These are phyloP conservation scores for Didymodactylos carnosus DNA, from an alignment of 2,888 invertebrate species.

Conservation along the genomic window DNA sequence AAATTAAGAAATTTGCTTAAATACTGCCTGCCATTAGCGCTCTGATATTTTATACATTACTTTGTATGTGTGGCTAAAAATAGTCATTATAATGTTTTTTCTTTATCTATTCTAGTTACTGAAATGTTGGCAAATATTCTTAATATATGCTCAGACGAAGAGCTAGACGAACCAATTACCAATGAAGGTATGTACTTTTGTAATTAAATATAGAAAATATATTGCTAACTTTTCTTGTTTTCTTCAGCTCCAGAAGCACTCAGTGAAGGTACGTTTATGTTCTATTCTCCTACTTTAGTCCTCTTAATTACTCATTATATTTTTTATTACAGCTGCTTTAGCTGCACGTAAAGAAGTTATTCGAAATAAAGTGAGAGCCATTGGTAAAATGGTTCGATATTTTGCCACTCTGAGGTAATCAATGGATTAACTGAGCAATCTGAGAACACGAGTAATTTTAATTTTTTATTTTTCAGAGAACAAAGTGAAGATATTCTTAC, in stretches of 20 bases:
- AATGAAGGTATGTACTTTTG: neutral
- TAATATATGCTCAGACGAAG: conserved; percentile 98
- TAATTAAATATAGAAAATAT: neutral
- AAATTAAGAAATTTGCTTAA: too few species aligned
- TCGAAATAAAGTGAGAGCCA: conserved; percentile 95
- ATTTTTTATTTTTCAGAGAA: conserved; percentile 47
- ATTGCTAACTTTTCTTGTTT: neutral
- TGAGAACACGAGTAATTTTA: conserved; percentile 15
- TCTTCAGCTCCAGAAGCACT: neutral
- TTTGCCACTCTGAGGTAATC: conserved; percentile 17
- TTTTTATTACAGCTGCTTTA: neutral
- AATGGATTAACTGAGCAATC: too few species aligned
- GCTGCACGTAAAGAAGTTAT: conserved; percentile 81
- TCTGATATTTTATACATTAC: too few species aligned
- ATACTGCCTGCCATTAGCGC: too few species aligned
- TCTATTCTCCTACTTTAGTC: neutral
- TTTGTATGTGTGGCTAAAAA: neutral
- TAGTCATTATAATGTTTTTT: neutral
- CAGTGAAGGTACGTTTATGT: neutral
- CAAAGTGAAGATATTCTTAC: conserved; percentile 97
- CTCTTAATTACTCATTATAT: neutral
- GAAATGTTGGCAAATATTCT: conserved; percentile 98
- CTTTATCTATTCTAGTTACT: conserved; percentile 44
- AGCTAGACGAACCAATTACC: conserved; percentile 46
- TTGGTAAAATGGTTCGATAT: conserved; percentile 96